Evolutionary conservation across 2,888 invertebrate species (phyloP).

Genomic region (Nasonia oneida): DNA sequence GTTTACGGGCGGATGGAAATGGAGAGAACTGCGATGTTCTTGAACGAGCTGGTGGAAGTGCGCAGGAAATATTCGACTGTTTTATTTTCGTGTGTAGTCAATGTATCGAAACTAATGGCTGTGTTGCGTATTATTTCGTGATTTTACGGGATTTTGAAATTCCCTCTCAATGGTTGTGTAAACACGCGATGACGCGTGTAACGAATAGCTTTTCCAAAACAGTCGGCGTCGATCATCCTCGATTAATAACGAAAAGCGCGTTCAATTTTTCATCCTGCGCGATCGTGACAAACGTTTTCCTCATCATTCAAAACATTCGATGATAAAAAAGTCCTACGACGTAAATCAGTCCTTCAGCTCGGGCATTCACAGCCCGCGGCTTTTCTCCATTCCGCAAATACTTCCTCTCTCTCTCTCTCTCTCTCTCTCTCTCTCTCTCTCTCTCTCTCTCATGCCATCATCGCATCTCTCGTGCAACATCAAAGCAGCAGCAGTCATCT

Average conservation of each 20-base stretch:
- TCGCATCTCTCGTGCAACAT: not conserved
- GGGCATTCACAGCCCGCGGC: not conserved
- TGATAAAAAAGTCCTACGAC: not conserved
- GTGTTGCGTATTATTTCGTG: not conserved
- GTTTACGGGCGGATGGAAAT: not conserved
- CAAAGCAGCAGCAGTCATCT: slow-evolving; percentile 18
- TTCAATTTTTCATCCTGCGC: too few species aligned
- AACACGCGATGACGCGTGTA: not conserved
- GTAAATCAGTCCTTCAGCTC: not conserved
- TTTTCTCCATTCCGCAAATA: not conserved
- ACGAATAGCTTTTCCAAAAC: not conserved
- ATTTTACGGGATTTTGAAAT: not conserved
- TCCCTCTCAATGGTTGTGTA: not conserved
- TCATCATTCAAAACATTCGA: too few species aligned
- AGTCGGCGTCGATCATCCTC: too few species aligned
- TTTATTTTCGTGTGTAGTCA: not conserved
- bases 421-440: not conserved
- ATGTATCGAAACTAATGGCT: not conserved
- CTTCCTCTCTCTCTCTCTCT: not conserved
- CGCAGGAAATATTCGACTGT: not conserved
- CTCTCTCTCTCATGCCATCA: not conserved
- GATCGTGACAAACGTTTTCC: too few species aligned
- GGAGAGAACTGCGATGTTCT: not conserved
- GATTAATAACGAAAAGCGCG: too few species aligned
- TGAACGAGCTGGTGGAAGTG: not conserved